These are phyloP conservation scores for Megaustenia siamemsis DNA, from an alignment of 2,888 invertebrate species.

Conservation along the genomic window DNA sequence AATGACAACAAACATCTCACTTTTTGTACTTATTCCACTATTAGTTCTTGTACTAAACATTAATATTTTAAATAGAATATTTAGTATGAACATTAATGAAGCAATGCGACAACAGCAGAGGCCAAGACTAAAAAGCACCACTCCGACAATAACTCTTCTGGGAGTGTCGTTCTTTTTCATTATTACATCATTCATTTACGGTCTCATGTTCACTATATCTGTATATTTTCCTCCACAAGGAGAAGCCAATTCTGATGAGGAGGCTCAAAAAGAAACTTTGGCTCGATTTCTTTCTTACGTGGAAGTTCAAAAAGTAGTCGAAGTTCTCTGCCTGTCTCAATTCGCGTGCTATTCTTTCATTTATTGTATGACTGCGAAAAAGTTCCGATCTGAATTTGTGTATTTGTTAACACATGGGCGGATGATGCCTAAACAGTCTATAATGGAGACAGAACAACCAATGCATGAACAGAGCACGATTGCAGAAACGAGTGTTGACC, in stretches of 20 bases:
- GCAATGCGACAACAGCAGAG: constrained; percentile 58
- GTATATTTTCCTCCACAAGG: constrained; percentile 62
- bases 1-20: constrained; percentile 66
- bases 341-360: constrained; percentile 75
- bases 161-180: constrained; percentile 76
- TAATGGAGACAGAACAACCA: constrained; percentile 42
- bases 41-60: constrained; percentile 71
- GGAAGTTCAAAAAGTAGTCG: constrained; percentile 70
- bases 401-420: constrained; percentile 57
- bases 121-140: constrained; percentile 57
- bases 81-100: constrained; percentile 62
- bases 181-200: constrained; percentile 72
- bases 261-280: constrained; percentile 69
- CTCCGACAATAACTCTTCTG: constrained; percentile 74
- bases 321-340: constrained; percentile 74
- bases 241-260: constrained; percentile 60
- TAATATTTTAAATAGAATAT: constrained; percentile 70
- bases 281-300: constrained; percentile 62
- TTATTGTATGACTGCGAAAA: constrained; percentile 71
- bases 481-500: constrained; percentile 59
- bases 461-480: constrained; percentile 59
- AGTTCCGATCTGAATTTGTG: constrained; percentile 65
- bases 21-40: constrained; percentile 69
- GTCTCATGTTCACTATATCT: constrained; percentile 66
- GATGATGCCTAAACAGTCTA: constrained; percentile 48